phyloP scores from a whole-genome alignment of 2,797 vertebrate genomes.

The Eleutherodactylus coqui region DNA sequence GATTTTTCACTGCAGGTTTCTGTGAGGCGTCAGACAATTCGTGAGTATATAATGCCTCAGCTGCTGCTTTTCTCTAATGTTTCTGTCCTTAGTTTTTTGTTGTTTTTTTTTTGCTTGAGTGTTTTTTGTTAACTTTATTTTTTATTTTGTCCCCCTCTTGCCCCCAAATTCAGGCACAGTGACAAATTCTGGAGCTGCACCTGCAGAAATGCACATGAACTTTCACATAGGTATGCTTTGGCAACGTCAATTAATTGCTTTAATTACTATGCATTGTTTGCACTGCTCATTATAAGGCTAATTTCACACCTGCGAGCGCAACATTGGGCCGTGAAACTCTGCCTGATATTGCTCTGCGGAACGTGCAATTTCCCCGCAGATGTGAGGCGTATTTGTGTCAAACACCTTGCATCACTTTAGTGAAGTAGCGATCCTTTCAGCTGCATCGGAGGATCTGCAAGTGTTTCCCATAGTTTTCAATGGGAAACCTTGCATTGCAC shows the following conservation, averaged over 20 bases:
- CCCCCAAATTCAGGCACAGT: constrained; percentile 20
- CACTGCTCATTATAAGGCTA: background rate
- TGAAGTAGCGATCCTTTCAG: too few species aligned
- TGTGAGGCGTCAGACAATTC: constrained; percentile 73
- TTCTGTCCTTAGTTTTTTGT: background rate
- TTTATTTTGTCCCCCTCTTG: background rate
- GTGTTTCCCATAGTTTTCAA: too few species aligned
- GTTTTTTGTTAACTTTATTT: background rate
- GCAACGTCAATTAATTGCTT: background rate
- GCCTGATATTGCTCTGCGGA: too few species aligned
- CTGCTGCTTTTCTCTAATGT: too few species aligned
- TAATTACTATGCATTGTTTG: background rate
- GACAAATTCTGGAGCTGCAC: background rate
- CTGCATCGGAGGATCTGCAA: too few species aligned
- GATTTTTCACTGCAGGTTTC: constrained; percentile 69
- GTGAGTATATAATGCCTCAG: constrained; percentile 68
- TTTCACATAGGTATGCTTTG: constrained; percentile 40
- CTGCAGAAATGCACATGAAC: background rate
- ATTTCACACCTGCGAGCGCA: too few species aligned
- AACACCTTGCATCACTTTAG: too few species aligned
- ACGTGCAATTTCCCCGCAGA: too few species aligned
- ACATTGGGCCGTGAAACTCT: too few species aligned
- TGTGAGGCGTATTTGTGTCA: too few species aligned
- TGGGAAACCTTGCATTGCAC: too few species aligned
- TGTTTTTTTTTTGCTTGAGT: background rate